phyloP scores from a whole-genome alignment of 2,888 invertebrate genomes.

The Strigamia crassipes region DNA sequence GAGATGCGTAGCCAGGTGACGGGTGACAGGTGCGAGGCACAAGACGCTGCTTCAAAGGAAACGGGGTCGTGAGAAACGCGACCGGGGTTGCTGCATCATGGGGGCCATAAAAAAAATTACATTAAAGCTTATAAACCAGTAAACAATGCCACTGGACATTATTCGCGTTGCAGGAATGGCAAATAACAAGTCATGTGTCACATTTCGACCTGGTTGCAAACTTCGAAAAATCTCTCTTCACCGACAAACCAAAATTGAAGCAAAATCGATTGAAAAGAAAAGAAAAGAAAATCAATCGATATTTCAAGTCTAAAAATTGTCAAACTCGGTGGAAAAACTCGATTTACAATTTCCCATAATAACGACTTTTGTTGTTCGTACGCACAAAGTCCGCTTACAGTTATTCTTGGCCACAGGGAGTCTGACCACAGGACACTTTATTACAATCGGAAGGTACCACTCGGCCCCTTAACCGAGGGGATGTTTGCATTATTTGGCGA shows the following conservation, averaged over 20 bases:
- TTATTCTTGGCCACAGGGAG: slow-evolving; percentile 5
- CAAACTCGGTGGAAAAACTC: not conserved
- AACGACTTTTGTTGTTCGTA: not conserved
- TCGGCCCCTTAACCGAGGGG: not conserved
- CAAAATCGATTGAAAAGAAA: too few species aligned
- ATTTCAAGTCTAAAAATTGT: not conserved
- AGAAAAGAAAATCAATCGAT: not conserved
- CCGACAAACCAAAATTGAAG: too few species aligned
- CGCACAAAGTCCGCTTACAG: not conserved
- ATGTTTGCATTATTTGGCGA: not conserved
- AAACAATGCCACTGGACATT: not conserved
- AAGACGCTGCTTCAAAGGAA: slow-evolving; percentile 17
- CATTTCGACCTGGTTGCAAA: not conserved
- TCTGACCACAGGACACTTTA: slow-evolving; percentile 36
- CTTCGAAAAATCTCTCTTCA: not conserved
- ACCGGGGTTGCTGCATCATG: slow-evolving; percentile 29
- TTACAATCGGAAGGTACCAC: slow-evolving; percentile 13
- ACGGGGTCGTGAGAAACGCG: slow-evolving; percentile 32
- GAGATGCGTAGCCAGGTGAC: slow-evolving; percentile 40
- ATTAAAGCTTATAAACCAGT: not conserved
- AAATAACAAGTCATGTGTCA: too few species aligned
- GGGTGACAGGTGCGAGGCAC: slow-evolving; percentile 38
- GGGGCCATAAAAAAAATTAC: not conserved
- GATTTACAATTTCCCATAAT: not conserved
- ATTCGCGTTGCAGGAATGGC: too few species aligned